phyloP scores from a whole-genome alignment of 2,888 invertebrate genomes.

The Zeuzera pyrina region DNA sequence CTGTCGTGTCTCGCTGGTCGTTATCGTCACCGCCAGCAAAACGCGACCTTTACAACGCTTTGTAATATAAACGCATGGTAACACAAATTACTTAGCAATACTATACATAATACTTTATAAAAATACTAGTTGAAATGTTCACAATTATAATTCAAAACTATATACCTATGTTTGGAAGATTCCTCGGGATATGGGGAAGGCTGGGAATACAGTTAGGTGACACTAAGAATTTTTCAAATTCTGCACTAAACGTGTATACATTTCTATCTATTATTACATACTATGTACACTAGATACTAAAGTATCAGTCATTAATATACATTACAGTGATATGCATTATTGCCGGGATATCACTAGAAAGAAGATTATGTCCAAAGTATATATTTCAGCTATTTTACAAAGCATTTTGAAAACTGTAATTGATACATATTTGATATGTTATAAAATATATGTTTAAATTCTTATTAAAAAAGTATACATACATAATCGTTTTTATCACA shows the following conservation, averaged over 20 bases:
- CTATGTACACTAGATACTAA: constrained; percentile 14
- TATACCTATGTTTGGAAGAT: constrained; percentile 24
- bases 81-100: too few relatives aligned
- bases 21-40: neutral
- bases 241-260: constrained; percentile 6
- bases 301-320: constrained; percentile 47
- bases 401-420: constrained; percentile 1
- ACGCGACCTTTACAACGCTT: too few relatives aligned
- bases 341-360: constrained; percentile 58
- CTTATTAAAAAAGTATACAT: too few relatives aligned
- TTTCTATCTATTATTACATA: neutral
- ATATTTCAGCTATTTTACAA: constrained; percentile 25
- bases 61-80: too few relatives aligned
- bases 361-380: constrained; percentile 40
- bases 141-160: neutral
- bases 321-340: constrained; percentile 63
- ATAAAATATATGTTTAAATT: too few relatives aligned
- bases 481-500: too few relatives aligned
- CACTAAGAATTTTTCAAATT: constrained; percentile 37
- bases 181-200: constrained; percentile 23
- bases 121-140: constrained; percentile 27
- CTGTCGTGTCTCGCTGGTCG: neutral
- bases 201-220: constrained; percentile 35
- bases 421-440: constrained; percentile 2
- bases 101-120: constrained; percentile 25